Evolutionary conservation across 2,888 invertebrate genomes (phyloP).

Genomic region (Epinotia demarniana): DNA sequence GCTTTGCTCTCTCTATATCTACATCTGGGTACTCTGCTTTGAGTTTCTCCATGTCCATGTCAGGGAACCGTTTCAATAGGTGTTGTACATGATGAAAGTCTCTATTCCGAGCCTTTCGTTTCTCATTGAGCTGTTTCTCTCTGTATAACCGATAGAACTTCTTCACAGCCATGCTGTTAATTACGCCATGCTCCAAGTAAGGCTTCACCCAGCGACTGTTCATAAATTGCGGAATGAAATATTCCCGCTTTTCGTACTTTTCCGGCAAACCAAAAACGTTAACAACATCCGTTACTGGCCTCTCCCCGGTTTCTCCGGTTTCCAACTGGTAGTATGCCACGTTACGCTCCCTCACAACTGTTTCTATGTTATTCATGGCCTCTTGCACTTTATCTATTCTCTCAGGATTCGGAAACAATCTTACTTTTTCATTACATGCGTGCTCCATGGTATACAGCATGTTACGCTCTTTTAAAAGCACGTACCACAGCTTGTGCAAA

Average conservation of each 20-base stretch:
- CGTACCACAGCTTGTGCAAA: slow-evolving; percentile 98
- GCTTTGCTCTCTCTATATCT: slow-evolving; percentile 87
- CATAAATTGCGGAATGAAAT: slow-evolving; percentile 87
- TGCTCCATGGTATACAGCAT: slow-evolving; percentile 99
- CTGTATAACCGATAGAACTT: slow-evolving; percentile 84
- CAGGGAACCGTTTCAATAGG: slow-evolving; percentile 89
- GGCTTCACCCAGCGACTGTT: slow-evolving; percentile 87
- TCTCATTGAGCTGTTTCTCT: slow-evolving; percentile 86
- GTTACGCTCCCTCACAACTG: slow-evolving; percentile 96
- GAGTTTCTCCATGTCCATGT: slow-evolving; percentile 88
- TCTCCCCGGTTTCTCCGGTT: slow-evolving; percentile 93
- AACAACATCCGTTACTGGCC: slow-evolving; percentile 85
- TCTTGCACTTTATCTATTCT: slow-evolving; percentile 96
- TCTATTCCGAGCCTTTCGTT: slow-evolving; percentile 85
- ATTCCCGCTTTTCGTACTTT: slow-evolving; percentile 85
- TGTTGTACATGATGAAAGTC: slow-evolving; percentile 88
- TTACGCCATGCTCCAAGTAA: slow-evolving; percentile 81
- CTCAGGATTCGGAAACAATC: slow-evolving; percentile 95
- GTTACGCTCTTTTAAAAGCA: slow-evolving; percentile 96
- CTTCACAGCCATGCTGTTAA: slow-evolving; percentile 85
- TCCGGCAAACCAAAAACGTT: slow-evolving; percentile 86
- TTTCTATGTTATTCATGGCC: slow-evolving; percentile 97
- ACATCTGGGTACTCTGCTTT: slow-evolving; percentile 90
- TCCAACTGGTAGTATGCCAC: slow-evolving; percentile 95
- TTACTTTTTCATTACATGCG: slow-evolving; percentile 87